Evolutionary conservation across 2,797 vertebrate genomes (phyloP), one percentile per base, ranked within the genome.

Genomic region (Eleutherodactylus coqui): DNA sequence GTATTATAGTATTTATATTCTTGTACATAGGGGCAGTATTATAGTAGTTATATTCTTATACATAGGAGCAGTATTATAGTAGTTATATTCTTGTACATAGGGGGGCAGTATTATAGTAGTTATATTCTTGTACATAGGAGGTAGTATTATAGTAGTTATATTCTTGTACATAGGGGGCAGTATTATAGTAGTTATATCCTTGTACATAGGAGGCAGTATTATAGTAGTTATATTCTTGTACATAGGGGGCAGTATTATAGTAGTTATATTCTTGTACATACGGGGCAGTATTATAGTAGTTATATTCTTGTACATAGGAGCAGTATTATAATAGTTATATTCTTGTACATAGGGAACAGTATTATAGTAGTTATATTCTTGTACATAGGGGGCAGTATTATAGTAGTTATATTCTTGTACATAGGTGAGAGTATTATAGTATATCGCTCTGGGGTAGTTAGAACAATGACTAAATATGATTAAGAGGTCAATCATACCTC

Each of bases 101-200:
- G 60, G 0, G 9, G 55, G n/a, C 27, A 64, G 60, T 64, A 64
- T 64, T 64, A 64, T 64, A 64, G 60, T 64, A 64, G 29, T 64
- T 64, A 32, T 64, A 64, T 64, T 64, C 60, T 64, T 64, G n/a
- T 60, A 60, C 10, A 27, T 60, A 60, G 55, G 55, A n/a, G 4
- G n/a, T n/a, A 60, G 55, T 60, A 27, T 60, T 60, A 60, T 60
- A 60, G 55, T 60, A 60, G 55, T 60, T 60, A 60, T 60, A 55
- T 55, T n/a, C 55, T 27, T 60, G 55, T 27, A 60, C 10, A 27
- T 60, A 60, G n/a, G 27, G 7, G 29, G 10, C 13, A 64, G 60
- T 64, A 64, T 64, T 64, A 64, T 64, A 64, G 60, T 34, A 67
- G 62, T 67, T 67, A 67, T 67, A 67, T 67, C 36, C 62, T 21